phyloP scores from a whole-genome alignment of 1,140 invertebrate species.

The Zaprionus ghesquierei region DNA sequence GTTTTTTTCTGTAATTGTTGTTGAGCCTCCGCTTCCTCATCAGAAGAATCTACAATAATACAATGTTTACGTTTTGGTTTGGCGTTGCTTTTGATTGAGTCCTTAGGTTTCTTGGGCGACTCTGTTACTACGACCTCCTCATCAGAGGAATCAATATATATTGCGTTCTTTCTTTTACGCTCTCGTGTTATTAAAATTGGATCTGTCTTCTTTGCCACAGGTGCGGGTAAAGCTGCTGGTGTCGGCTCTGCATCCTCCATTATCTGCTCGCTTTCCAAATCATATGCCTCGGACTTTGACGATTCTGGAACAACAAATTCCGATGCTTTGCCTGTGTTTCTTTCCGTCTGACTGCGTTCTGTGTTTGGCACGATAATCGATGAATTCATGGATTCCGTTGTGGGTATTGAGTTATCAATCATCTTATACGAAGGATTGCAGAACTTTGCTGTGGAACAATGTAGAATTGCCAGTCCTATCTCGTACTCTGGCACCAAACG shows the following conservation, averaged over 20 bases:
- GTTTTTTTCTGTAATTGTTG: not conserved
- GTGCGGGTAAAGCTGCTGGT: not conserved
- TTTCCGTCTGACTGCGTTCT: constrained; percentile 23
- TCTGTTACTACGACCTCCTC: constrained; percentile 27
- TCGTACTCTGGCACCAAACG: constrained; percentile 87
- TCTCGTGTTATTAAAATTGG: not conserved
- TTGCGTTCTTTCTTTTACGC: constrained; percentile 18
- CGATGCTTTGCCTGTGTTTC: not conserved
- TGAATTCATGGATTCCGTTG: constrained; percentile 57
- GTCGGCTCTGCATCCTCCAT: not conserved
- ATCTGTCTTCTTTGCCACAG: not conserved
- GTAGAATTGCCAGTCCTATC: constrained; percentile 86
- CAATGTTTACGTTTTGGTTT: not conserved
- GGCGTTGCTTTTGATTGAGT: not conserved
- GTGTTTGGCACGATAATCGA: constrained; percentile 59
- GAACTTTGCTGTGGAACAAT: constrained; percentile 85
- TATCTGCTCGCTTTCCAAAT: not conserved
- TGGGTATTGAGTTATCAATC: constrained; percentile 54
- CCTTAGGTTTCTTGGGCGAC: constrained; percentile 15
- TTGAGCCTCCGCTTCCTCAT: constrained; percentile 26
- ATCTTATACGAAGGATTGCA: constrained; percentile 86
- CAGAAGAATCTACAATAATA: constrained; percentile 20
- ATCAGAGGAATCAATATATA: constrained; percentile 48
- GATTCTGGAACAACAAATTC: constrained; percentile 52
- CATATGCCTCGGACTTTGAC: not conserved